These are phyloP conservation scores for Rhineura floridana DNA, from an alignment of 2,113 vertebrate species.

Conservation along the genomic window DNA sequence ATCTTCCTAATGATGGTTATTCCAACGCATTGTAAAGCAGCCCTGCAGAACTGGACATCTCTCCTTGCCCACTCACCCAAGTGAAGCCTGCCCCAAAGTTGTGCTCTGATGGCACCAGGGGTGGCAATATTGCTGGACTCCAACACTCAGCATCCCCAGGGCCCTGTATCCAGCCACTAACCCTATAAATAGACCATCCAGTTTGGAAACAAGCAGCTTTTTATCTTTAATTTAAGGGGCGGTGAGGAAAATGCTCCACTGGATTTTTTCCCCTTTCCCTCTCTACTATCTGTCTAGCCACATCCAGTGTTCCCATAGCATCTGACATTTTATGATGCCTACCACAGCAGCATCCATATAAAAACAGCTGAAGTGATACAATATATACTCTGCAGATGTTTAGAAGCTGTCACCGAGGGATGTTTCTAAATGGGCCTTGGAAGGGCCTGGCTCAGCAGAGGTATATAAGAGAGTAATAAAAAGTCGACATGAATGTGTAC, in stretches of 20 bases:
- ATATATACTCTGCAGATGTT: slow-evolving; percentile 18
- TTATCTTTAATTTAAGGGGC: background rate
- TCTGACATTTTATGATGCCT: slow-evolving; percentile 34
- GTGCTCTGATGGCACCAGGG: no score
- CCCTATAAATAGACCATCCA: no score
- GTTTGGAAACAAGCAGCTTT: background rate
- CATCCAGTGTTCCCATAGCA: slow-evolving; percentile 31
- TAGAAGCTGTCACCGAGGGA: background rate
- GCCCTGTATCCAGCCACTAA: no score
- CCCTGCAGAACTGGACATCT: no score
- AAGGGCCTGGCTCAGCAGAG: background rate
- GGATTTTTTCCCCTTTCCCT: background rate
- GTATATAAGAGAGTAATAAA: background rate
- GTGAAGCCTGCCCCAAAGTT: no score
- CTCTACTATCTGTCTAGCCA: slow-evolving; percentile 4
- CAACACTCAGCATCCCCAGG: no score
- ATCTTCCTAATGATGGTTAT: no score
- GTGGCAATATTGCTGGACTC: no score
- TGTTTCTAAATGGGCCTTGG: background rate
- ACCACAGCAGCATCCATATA: slow-evolving; percentile 25
- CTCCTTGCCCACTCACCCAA: no score
- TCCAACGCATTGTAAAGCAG: no score
- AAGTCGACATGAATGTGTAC: background rate
- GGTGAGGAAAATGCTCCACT: background rate
- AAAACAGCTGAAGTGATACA: slow-evolving; percentile 43